Evolutionary conservation across 2,888 invertebrate genomes (phyloP), one percentile per base, ranked within the genome.

Genomic region (Microchrysa polita): DNA sequence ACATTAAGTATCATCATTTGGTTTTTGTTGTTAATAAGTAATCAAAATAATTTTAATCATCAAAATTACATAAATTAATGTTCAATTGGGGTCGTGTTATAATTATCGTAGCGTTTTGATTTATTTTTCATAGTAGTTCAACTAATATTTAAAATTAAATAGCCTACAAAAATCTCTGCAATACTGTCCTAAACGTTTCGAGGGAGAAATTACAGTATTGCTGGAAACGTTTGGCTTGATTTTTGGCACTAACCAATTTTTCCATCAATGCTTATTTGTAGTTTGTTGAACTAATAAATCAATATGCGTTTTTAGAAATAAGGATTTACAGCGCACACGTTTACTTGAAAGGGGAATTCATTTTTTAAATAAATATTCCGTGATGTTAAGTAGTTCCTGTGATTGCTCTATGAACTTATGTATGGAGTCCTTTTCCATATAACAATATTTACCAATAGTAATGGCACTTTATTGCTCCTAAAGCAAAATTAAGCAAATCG

Each of bases 81-180:
- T 65, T 18, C 20, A 65, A 65, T 65, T 65, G 65, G 65, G 65
- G 65, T 65, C 65, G 65, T 65, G 65, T 65, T 65, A 65, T 20
- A 44, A 48, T 44, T 22, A n/a, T n/a, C n/a, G 22, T 44, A 20
- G 48, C 65, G 44, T 44, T 34, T 34, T 34, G 27, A 34, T 34
- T 34, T 5, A 4, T 48, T n/a, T 65, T 48, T 23, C 20, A 14
- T 14, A 65, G 65, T 18, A 65, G 61, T 61, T 61, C n/a, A 14
- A 65, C 65, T 65, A 65, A 65, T 16, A 9, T 48, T 65, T 65
- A 10, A 40, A 12, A 65, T 22, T 65, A 20, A 34, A 12, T 14
- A 44, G 65, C 18, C 22, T 65, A 16, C 9, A 65, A 22, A 42
- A 44, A 42, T 61, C 18, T 61, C 7, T 5, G 7, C 27, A 34